These are phyloP conservation scores for Drosophila colorata DNA, from an alignment of 2,888 invertebrate genomes.

Conservation along the genomic window DNA sequence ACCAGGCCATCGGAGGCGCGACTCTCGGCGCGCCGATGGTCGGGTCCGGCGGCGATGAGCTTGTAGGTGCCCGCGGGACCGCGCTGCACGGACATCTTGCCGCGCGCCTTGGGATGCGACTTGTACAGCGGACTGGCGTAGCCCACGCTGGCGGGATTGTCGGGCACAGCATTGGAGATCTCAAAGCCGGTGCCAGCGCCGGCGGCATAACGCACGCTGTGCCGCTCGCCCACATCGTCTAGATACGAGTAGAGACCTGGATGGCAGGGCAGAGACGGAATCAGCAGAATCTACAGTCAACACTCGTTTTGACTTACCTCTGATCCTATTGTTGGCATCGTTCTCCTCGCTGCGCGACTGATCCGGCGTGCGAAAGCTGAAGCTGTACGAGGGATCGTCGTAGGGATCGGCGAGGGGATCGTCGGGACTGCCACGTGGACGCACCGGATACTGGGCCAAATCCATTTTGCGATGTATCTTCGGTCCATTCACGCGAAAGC, in stretches of 20 bases:
- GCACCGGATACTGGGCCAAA: constrained; percentile 89
- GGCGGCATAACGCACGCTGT: constrained; percentile 91
- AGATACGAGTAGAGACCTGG: constrained; percentile 89
- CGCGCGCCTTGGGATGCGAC: constrained; percentile 88
- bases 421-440: constrained; percentile 89
- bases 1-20: constrained; percentile 90
- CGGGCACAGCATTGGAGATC: constrained; percentile 89
- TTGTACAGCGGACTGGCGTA: constrained; percentile 88
- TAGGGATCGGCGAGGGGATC: constrained; percentile 91
- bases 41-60: constrained; percentile 91
- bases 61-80: constrained; percentile 91
- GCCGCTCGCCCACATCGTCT: constrained; percentile 91
- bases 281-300: background rate
- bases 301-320: constrained; percentile 84
- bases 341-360: constrained; percentile 89
- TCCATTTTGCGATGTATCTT: constrained; percentile 90
- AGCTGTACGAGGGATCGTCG: constrained; percentile 91
- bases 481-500: constrained; percentile 91
- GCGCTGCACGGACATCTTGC: constrained; percentile 90
- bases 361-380: constrained; percentile 89
- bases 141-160: constrained; percentile 88
- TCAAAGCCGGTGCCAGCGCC: constrained; percentile 92
- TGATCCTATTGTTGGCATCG: constrained; percentile 88
- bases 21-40: constrained; percentile 90
- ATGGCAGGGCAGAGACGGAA: background rate